phyloP scores from a whole-genome alignment of 1,140 invertebrate genomes.

The Xylocopa sonorina region DNA sequence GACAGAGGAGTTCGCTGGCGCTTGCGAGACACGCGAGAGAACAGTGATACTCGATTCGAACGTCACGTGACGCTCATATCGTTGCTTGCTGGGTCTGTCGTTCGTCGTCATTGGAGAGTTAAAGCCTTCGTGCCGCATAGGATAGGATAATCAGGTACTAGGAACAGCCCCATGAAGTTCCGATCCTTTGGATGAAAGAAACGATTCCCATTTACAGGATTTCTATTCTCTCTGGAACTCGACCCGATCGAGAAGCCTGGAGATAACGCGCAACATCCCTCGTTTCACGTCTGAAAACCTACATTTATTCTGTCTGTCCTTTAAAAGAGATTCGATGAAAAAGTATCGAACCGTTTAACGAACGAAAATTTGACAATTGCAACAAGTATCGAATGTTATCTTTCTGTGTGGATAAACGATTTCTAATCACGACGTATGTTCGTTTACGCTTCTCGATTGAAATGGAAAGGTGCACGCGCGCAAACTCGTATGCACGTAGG shows the following conservation, averaged over 20 bases:
- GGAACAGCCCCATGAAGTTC: constrained; percentile 74
- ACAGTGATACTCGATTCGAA: constrained; percentile 27
- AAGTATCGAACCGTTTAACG: not conserved
- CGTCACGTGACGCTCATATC: not conserved
- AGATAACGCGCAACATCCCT: too few species aligned
- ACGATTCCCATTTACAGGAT: not conserved
- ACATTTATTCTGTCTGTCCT: not conserved
- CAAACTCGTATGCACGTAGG: constrained; percentile 9
- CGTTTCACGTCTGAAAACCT: too few species aligned
- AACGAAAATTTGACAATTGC: not conserved
- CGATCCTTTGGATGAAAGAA: constrained; percentile 66
- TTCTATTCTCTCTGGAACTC: not conserved
- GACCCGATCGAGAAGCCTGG: constrained; percentile 1
- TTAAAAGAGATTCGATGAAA: not conserved
- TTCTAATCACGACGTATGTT: not conserved
- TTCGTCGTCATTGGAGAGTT: constrained; percentile 14
- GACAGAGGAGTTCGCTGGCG: constrained; percentile 58
- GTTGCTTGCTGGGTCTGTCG: not conserved
- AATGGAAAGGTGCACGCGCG: not conserved
- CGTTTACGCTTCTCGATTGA: constrained; percentile 36
- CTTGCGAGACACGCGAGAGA: constrained; percentile 64
- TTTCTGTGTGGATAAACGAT: not conserved
- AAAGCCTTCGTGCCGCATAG: constrained; percentile 66
- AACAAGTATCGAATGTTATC: not conserved
- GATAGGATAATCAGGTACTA: constrained; percentile 80